These are phyloP conservation scores for Leptinotarsa rubiginosa DNA, from an alignment of 2,888 invertebrate genomes.

Conservation along the genomic window DNA sequence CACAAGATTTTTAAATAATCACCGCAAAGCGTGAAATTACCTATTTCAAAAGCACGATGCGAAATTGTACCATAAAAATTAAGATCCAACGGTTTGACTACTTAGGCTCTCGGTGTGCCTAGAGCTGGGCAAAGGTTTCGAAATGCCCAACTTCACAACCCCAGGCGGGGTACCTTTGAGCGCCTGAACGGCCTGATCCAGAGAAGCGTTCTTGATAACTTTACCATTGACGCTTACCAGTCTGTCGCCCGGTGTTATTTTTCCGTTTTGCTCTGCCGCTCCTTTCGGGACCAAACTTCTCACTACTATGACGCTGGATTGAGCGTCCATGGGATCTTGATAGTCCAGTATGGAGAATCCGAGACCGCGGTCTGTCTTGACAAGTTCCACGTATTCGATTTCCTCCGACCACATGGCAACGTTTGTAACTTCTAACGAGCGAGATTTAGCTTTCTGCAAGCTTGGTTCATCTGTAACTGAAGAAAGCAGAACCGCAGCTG, in stretches of 20 bases:
- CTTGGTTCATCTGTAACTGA: constrained; percentile 73
- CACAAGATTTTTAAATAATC: not conserved
- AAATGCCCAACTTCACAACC: constrained; percentile 90
- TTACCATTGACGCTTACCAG: constrained; percentile 92
- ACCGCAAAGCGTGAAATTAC: not conserved
- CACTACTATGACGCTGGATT: constrained; percentile 96
- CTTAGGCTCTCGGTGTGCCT: constrained; percentile 50
- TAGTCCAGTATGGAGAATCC: constrained; percentile 98
- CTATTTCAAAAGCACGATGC: not conserved
- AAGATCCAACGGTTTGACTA: constrained; percentile 44
- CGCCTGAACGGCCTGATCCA: constrained; percentile 96
- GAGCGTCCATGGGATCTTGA: constrained; percentile 96
- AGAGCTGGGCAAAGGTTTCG: constrained; percentile 77
- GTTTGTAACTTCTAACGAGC: constrained; percentile 94
- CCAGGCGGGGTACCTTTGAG: constrained; percentile 94
- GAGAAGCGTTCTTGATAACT: constrained; percentile 88
- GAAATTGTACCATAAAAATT: constrained; percentile 24
- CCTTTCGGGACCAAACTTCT: constrained; percentile 97
- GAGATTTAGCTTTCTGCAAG: constrained; percentile 80
- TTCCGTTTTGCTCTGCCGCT: constrained; percentile 93
- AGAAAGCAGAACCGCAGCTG: constrained; percentile 15
- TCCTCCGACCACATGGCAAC: constrained; percentile 97
- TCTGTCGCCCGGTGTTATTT: constrained; percentile 90
- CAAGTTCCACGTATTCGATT: constrained; percentile 89
- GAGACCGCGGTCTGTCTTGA: constrained; percentile 94